phyloP scores from a whole-genome alignment of 2,113 vertebrate genomes.

The Picathartes gymnocephalus region DNA sequence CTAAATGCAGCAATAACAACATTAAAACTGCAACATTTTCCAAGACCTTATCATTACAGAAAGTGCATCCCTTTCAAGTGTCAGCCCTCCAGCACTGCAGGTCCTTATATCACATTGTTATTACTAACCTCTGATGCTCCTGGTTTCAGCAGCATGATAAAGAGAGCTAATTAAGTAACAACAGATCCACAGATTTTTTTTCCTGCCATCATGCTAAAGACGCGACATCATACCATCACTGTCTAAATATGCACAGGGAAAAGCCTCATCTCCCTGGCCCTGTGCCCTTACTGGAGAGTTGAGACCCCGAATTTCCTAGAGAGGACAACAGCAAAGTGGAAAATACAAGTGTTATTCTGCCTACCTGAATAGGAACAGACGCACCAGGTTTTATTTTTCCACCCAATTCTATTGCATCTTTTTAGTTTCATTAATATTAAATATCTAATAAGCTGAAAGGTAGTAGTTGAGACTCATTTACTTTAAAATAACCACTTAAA shows the following conservation, averaged over 20 bases:
- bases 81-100: background rate
- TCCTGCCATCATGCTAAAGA: background rate
- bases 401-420: background rate
- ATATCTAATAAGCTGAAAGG: background rate
- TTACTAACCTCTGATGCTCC: constrained; percentile 4
- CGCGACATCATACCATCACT: background rate
- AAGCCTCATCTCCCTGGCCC: background rate
- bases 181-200: background rate
- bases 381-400: background rate
- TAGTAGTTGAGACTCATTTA: background rate
- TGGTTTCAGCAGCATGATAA: background rate
- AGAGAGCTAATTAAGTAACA: background rate
- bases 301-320: background rate
- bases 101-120: background rate
- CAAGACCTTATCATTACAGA: constrained; percentile 3
- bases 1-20: background rate
- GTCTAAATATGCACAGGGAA: background rate
- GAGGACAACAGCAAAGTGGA: fast-evolving
- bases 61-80: background rate
- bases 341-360: fast-evolving
- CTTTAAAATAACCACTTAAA: background rate
- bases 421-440: background rate
- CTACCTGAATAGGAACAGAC: background rate
- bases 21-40: constrained; percentile 9
- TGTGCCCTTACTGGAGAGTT: background rate